Evolutionary conservation across 2,888 invertebrate species (phyloP), one percentile per base, ranked within the genome.

Genomic region (Gymnoscelis rufifasciata): DNA sequence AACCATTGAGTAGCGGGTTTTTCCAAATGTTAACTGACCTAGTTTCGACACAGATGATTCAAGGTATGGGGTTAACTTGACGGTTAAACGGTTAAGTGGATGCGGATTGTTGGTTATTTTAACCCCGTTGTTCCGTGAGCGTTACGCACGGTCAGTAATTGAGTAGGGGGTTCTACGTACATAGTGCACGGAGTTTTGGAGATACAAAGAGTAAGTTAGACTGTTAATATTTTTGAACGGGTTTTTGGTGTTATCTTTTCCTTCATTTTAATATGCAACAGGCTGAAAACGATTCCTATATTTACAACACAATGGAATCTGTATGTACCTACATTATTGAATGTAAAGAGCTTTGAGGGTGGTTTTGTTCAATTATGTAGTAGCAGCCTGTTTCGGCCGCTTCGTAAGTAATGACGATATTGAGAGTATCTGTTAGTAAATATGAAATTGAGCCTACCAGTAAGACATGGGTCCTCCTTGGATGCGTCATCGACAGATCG

Each of bases 381-480:
- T n/a, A n/a, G n/a, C n/a, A n/a, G n/a, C n/a, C n/a, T n/a, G n/a
- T n/a, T n/a, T n/a, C n/a, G n/a, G n/a, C n/a, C n/a, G n/a, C n/a
- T n/a, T n/a, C n/a, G n/a, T n/a, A n/a, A n/a, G n/a, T n/a, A n/a
- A n/a, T n/a, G n/a, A n/a, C n/a, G n/a, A n/a, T n/a, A n/a, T n/a
- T n/a, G n/a, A n/a, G n/a, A n/a, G n/a, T n/a, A n/a, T n/a, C n/a
- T n/a, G 19, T 19, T 19, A 5, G 19, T 3, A 19, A 19, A 5
- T 19, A 19, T 19, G 19, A 19, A 19, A 19, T 3, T 3, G 19
- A 66, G 69, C 86, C 70, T 83, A 87, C 86, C 86, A 84, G 83
- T 79, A 81, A 83, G 82, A 82, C 86, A 84, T 84, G 82, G 80
- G 84, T 81, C 78, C 83, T 82, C 83, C 78, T 70, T 83, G 77